These are phyloP conservation scores for Remorina albescens DNA, from an alignment of 2,797 vertebrate species.

Conservation along the genomic window DNA sequence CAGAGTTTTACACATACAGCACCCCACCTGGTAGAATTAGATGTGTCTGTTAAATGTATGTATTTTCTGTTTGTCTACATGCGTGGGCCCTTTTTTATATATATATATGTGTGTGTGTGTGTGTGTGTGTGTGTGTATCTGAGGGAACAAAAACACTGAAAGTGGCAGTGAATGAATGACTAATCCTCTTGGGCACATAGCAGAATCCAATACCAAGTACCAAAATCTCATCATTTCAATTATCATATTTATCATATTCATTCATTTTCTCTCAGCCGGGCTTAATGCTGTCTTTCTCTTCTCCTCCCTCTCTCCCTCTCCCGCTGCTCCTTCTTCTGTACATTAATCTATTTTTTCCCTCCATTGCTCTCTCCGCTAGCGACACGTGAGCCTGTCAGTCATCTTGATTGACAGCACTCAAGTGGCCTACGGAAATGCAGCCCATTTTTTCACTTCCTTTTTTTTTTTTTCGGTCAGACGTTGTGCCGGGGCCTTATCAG, in stretches of 20 bases:
- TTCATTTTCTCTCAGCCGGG: conserved; percentile 78
- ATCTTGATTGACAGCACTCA: conserved; percentile 85
- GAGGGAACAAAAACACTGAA: conserved; percentile 54
- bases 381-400: conserved; percentile 80
- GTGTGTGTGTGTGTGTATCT: conserved; percentile 19
- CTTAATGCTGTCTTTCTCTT: conserved; percentile 74
- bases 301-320: conserved; percentile 46
- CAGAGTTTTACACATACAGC: conserved; percentile 60
- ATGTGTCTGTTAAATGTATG: conserved; percentile 44
- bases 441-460: conserved; percentile 60
- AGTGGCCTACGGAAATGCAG: conserved; percentile 82
- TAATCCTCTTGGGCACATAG: conserved; percentile 80
- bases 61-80: conserved; percentile 44
- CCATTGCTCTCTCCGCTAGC: conserved; percentile 76
- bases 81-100: conserved; percentile 13
- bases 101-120: conserved; percentile 7
- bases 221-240: conserved; percentile 86
- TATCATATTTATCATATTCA: conserved; percentile 87
- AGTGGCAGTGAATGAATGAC: conserved; percentile 80
- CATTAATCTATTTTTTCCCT: conserved; percentile 80
- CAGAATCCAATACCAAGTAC: conserved; percentile 78
- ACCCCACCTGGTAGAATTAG: conserved; percentile 41
- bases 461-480: conserved; percentile 59
- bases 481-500: conserved; percentile 79
- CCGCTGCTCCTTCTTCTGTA: conserved; percentile 67